Conservation (phyloP, 2,113 vertebrate genomes). For the Trachemys scripta region DNA sequence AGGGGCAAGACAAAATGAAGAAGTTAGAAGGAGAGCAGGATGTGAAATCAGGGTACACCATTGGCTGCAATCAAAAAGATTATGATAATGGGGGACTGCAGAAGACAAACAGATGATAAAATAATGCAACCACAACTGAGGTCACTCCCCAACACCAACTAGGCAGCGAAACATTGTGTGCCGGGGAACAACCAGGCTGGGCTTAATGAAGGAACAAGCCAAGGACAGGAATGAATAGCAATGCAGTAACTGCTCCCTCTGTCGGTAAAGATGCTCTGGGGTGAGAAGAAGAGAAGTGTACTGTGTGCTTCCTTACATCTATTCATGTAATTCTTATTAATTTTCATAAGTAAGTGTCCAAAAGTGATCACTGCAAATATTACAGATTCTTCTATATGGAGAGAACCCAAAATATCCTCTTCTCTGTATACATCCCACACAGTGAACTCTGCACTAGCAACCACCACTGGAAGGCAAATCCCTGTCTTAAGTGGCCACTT, state of each 20-base stretch:
- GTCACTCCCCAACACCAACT: too few species aligned
- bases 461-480: not conserved
- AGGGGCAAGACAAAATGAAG: not conserved
- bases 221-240: too few species aligned
- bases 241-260: not conserved
- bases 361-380: not conserved
- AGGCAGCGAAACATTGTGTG: not conserved
- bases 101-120: not conserved
- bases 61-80: not conserved
- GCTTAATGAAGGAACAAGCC: not conserved
- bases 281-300: not conserved
- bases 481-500: conserved; percentile 34
- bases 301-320: not conserved
- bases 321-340: not conserved
- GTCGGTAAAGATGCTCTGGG: not conserved
- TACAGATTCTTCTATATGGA: not conserved
- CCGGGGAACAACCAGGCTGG: too few species aligned
- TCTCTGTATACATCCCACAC: fast-evolving
- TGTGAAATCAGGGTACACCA: not conserved
- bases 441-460: not conserved
- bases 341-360: not conserved
- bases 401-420: not conserved
- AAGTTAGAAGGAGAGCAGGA: not conserved
- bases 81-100: not conserved
- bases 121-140: not conserved